Evolutionary conservation across 37 sponge, comb jelly and placozoan species (phyloP), one percentile per base, ranked within the genome.

Genomic region (Spongia lamella): DNA sequence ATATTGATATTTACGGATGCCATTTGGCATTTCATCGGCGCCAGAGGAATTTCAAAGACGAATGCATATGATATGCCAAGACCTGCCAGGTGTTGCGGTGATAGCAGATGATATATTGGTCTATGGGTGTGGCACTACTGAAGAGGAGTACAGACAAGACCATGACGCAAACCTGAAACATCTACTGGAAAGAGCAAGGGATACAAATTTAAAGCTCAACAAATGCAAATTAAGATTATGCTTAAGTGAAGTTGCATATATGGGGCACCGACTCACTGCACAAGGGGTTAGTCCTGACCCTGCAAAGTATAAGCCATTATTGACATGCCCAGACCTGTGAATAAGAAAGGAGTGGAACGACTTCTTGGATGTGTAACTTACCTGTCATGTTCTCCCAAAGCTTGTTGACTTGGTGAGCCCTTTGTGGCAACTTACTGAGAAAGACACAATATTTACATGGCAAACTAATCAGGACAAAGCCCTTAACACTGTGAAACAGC

Each of bases 31-130:
- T 29, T 55, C 57, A 35, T 63, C 37, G 22, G 68, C 79, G 17
- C 79, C 68, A 35, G 79, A 78, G 40, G 53, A 68, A 7, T 78
- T 78, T 38, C 59, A 78, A 53, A 26, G 65, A 16, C 31, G 37
- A 34, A 29, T 40, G 78, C 33, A 63, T 17, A 21, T 27, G n/a
- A 27, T 49, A 26, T 35, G 70, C n/a, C 61, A 74, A 30, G 75
- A 75, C 25, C 56, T 53, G n/a, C 67, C 36, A 24, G 75, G 83
- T 40, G 83, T 82, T 36, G 29, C 50, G 7, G 75, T 34, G 29
- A 26, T 74, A 16, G 56, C 74, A 17, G 83, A 82, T 30, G 68
- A 82, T 31, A 53, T 82, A 27, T 13, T 82, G 13, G 63, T 82
- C 22, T 66, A 58, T 66, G 75, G 73, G 17, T 36, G 32, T 30